phyloP scores from a whole-genome alignment of 2,888 invertebrate species.

The Acanthosepion pharaonis region DNA sequence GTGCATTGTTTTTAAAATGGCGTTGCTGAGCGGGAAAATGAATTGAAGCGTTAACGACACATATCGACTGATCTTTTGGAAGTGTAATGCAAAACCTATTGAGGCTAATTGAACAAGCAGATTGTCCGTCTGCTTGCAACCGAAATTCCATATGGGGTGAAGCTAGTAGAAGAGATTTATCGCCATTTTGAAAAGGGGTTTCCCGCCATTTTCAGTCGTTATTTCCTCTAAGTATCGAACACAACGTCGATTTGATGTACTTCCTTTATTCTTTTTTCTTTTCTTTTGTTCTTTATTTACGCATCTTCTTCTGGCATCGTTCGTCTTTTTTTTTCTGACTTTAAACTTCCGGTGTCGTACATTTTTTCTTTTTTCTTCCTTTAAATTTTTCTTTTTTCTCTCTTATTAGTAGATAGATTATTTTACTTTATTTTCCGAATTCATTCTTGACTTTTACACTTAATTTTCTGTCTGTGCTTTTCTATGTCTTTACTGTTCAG shows the following conservation, averaged over 20 bases:
- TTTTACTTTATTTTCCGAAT: too few species aligned
- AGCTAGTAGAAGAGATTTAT: not conserved
- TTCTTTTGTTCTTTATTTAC: not conserved
- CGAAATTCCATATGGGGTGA: slow-evolving; percentile 8
- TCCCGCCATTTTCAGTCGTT: not conserved
- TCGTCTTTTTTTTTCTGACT: not conserved
- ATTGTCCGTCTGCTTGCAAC: not conserved
- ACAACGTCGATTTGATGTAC: slow-evolving; percentile 18
- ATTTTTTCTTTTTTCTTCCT: not conserved
- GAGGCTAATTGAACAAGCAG: slow-evolving; percentile 22
- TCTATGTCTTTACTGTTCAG: too few species aligned
- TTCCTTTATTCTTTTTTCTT: not conserved
- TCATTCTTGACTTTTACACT: too few species aligned
- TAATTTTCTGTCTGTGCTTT: too few species aligned
- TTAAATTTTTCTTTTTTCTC: not conserved
- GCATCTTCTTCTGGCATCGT: not conserved
- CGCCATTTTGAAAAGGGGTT: slow-evolving; percentile 2
- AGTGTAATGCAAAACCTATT: not conserved
- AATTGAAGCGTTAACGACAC: slow-evolving; percentile 21
- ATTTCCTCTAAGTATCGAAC: not conserved
- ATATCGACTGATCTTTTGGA: slow-evolving; percentile 6
- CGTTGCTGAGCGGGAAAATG: not conserved
- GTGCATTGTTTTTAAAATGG: not conserved
- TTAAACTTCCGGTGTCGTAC: not conserved
- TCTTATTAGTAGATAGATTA: not conserved